These are phyloP conservation scores for Macaria liturata DNA, from an alignment of 2,888 invertebrate genomes.

Conservation along the genomic window DNA sequence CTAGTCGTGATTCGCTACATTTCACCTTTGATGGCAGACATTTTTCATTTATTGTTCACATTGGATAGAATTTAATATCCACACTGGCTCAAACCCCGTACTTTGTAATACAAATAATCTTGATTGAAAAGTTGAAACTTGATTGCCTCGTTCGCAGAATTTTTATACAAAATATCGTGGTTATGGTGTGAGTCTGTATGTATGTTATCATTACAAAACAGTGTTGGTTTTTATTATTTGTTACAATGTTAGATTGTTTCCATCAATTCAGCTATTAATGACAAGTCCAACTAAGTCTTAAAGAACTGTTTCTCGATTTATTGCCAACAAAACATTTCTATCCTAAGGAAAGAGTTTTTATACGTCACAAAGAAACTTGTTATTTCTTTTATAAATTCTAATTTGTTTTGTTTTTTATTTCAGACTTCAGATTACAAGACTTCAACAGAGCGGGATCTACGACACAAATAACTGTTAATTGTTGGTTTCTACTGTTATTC, in stretches of 20 bases:
- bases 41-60: slow-evolving; percentile 27
- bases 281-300: neutral
- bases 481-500: slow-evolving; percentile 60
- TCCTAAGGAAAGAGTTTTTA: too few relatives aligned
- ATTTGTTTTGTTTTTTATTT: slow-evolving; percentile 27
- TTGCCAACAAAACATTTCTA: too few relatives aligned
- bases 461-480: slow-evolving; percentile 48
- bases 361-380: too few relatives aligned
- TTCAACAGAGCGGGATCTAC: slow-evolving; percentile 63
- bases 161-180: neutral
- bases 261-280: neutral
- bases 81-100: slow-evolving; percentile 21
- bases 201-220: too few relatives aligned
- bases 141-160: slow-evolving; percentile 19
- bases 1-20: slow-evolving; percentile 11
- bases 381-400: too few relatives aligned
- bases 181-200: too few relatives aligned
- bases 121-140: slow-evolving; percentile 29
- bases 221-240: too few relatives aligned
- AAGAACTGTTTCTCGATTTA: too few relatives aligned
- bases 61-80: slow-evolving; percentile 34
- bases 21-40: slow-evolving; percentile 12
- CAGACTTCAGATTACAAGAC: slow-evolving; percentile 81
- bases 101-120: slow-evolving; percentile 31
- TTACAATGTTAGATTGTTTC: too few relatives aligned